Conservation (phyloP, 2,797 vertebrate genomes). For the Loris lydekkerianus region DNA sequence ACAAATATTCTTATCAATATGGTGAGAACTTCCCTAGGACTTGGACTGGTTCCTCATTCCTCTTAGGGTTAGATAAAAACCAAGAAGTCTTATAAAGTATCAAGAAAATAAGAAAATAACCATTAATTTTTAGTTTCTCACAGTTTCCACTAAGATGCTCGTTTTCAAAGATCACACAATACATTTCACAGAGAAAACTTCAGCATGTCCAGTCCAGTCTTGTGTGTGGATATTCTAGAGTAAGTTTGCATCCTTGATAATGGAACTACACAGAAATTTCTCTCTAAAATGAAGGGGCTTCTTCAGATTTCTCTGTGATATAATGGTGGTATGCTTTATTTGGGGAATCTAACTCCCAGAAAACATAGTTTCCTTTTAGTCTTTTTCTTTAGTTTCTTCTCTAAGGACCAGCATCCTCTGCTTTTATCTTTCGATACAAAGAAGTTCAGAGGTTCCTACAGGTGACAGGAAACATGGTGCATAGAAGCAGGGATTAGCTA, state of each 20-base stretch:
- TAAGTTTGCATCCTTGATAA: neutral
- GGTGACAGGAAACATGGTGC: neutral
- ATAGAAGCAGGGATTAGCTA: neutral
- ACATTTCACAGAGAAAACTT: neutral
- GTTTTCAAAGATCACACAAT: neutral
- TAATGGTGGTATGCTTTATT: neutral
- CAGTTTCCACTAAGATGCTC: neutral
- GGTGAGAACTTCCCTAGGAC: neutral
- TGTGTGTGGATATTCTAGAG: neutral
- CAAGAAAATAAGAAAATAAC: neutral
- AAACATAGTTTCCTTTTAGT: neutral
- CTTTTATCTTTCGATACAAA: neutral
- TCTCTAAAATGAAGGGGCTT: neutral
- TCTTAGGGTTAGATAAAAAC: neutral
- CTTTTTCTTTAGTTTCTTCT: neutral
- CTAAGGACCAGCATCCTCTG: neutral
- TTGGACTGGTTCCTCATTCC: neutral
- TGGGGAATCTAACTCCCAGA: neutral
- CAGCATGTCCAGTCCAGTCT: neutral
- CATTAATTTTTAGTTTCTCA: neutral
- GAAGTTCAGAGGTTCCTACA: neutral
- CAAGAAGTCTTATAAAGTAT: neutral
- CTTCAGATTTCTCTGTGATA: neutral
- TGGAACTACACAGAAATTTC: neutral
- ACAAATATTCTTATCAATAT: neutral